phyloP scores from a whole-genome alignment of 2,888 invertebrate species.

The Caenorhabditis sp. region DNA sequence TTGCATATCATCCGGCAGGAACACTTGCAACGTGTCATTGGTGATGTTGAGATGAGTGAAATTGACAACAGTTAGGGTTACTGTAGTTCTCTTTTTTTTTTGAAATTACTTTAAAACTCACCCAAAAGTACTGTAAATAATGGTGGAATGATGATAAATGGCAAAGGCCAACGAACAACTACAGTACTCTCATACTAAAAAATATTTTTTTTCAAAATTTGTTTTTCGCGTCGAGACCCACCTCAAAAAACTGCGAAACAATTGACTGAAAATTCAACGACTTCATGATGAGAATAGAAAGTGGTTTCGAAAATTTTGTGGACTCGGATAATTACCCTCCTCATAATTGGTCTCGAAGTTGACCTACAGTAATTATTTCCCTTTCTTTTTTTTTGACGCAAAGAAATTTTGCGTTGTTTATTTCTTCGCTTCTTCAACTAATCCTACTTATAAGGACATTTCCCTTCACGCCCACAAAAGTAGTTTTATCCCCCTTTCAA shows the following conservation, averaged over 20 bases:
- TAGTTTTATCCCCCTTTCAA: too few relatives aligned
- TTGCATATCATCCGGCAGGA: slow-evolving; percentile 68
- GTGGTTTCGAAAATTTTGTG: neutral
- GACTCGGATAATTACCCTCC: too few relatives aligned
- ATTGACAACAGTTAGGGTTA: slow-evolving; percentile 38
- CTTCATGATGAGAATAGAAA: slow-evolving; percentile 11
- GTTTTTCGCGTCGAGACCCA: slow-evolving; percentile 7
- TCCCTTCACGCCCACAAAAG: too few relatives aligned
- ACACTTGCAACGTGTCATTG: slow-evolving; percentile 61
- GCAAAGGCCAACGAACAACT: slow-evolving; percentile 65
- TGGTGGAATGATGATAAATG: slow-evolving; percentile 64
- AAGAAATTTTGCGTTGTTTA: too few relatives aligned
- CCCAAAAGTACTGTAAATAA: slow-evolving; percentile 46
- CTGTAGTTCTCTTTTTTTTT: neutral
- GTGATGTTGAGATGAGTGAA: slow-evolving; percentile 48
- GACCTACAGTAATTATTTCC: slow-evolving; percentile 2
- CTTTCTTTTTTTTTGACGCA: neutral
- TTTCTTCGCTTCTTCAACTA: too few relatives aligned
- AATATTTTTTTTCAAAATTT: neutral
- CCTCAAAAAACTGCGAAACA: slow-evolving; percentile 68
- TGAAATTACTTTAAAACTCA: slow-evolving; percentile 11
- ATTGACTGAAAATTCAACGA: slow-evolving; percentile 60
- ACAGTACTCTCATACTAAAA: slow-evolving; percentile 64
- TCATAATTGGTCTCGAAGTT: slow-evolving; percentile 2
- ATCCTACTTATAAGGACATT: too few relatives aligned